Percentiles rank a stretch among this genome's conserved stretches.
phyloP scores from a whole-genome alignment of 2,797 vertebrate genomes.

The Pseudotriccus pelzelni region DNA sequence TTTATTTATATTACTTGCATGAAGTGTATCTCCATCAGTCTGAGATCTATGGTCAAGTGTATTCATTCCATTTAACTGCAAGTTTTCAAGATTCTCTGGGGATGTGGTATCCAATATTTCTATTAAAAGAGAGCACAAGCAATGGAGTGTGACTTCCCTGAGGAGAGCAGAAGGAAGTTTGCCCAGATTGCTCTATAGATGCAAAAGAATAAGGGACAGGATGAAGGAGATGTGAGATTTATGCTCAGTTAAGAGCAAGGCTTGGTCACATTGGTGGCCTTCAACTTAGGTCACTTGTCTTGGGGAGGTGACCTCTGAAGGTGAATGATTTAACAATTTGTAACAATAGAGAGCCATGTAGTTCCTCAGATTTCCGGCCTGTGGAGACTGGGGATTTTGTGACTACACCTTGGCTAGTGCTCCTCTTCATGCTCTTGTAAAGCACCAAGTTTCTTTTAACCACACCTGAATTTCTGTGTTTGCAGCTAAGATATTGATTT shows the following conservation, averaged over 20 bases:
- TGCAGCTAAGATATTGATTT: rapidly evolving
- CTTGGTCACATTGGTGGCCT: rapidly evolving
- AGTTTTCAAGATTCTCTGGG: conserved; percentile 41
- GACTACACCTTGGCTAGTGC: rapidly evolving
- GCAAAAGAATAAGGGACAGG: not conserved
- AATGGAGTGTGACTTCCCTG: not conserved
- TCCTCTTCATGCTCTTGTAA: not conserved
- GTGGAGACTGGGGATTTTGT: not conserved
- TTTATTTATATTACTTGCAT: conserved; percentile 57
- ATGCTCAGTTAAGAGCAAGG: not conserved
- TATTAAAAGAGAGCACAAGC: conserved; percentile 17
- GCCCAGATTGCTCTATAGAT: not conserved
- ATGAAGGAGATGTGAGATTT: not conserved
- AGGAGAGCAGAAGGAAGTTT: not conserved
- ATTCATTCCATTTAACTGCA: conserved; percentile 56
- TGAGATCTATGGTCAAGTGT: conserved; percentile 40
- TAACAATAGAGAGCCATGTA: rapidly evolving
- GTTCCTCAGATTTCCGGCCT: not conserved
- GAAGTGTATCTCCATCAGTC: conserved; percentile 30
- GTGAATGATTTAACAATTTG: rapidly evolving
- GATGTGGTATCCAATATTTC: conserved; percentile 49
- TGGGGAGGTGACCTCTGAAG: not conserved
- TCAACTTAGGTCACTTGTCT: rapidly evolving
- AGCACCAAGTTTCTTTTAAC: not conserved
- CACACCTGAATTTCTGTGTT: not conserved